Percentiles rank a stretch among this genome's conserved stretches.
These are phyloP conservation scores for Hololepta plana DNA, from an alignment of 2,888 invertebrate genomes.

Conservation along the genomic window DNA sequence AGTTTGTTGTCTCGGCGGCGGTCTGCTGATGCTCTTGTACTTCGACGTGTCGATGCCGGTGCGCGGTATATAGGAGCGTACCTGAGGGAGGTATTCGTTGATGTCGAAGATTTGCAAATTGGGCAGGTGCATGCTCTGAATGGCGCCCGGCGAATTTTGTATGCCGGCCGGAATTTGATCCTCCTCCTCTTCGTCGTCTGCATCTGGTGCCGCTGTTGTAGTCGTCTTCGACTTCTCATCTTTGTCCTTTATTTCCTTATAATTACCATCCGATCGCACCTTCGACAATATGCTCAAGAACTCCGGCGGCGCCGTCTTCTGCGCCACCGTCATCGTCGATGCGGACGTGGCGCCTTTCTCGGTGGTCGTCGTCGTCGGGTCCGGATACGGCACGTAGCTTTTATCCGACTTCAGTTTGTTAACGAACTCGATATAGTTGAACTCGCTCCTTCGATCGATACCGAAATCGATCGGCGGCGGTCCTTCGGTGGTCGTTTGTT, in stretches of 20 bases:
- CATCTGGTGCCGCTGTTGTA: slow-evolving; percentile 1
- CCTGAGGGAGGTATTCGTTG: slow-evolving; percentile 20
- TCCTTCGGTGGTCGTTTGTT: slow-evolving; percentile 5
- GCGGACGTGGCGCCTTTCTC: slow-evolving; percentile 11
- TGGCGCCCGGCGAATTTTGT: slow-evolving; percentile 20
- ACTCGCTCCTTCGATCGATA: slow-evolving; percentile 15
- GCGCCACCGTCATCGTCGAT: slow-evolving; percentile 11
- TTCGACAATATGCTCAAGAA: slow-evolving; percentile 21
- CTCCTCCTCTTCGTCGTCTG: slow-evolving; percentile 10
- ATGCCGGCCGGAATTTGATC: slow-evolving; percentile 9
- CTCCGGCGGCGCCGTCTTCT: slow-evolving; percentile 18
- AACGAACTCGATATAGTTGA: slow-evolving; percentile 21
- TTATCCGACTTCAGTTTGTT: slow-evolving; percentile 17
- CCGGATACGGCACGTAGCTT: slow-evolving; percentile 21
- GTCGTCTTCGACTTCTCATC: no score
- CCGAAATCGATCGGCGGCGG: slow-evolving; percentile 9
- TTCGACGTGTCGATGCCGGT: slow-evolving; percentile 24
- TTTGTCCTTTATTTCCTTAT: slow-evolving; percentile 21
- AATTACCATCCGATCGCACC: slow-evolving; percentile 16
- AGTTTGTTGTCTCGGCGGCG: slow-evolving; percentile 7
- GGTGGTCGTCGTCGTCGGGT: slow-evolving; percentile 16
- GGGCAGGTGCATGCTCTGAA: slow-evolving; percentile 8
- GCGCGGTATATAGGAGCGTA: slow-evolving; percentile 19
- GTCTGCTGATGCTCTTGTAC: slow-evolving; percentile 23
- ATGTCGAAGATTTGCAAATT: slow-evolving; percentile 21